phyloP scores from a whole-genome alignment of 2,797 vertebrate genomes.

The Myotis findleyi region DNA sequence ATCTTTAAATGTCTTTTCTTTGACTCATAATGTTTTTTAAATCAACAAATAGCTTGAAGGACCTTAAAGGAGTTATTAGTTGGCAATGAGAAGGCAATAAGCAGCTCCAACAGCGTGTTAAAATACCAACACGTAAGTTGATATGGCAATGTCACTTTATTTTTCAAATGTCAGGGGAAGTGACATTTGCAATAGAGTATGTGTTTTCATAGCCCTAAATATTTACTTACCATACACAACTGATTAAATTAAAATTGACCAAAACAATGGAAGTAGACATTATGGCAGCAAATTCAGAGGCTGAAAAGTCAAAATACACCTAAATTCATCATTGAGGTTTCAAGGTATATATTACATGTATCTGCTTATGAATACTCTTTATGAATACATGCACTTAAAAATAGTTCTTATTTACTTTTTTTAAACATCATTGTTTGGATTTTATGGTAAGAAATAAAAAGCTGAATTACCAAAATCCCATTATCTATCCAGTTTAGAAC shows the following conservation, averaged over 20 bases:
- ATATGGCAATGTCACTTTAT: not conserved
- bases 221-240: not conserved
- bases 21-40: not conserved
- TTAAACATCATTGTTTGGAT: not conserved
- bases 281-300: not conserved
- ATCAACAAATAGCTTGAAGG: not conserved
- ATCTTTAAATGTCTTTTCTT: slow-evolving; percentile 19
- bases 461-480: not conserved
- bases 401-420: not conserved
- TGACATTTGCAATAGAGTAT: not conserved
- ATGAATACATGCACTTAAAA: not conserved
- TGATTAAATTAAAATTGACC: not conserved
- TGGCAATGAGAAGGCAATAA: not conserved
- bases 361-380: not conserved
- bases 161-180: not conserved
- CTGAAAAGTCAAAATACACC: not conserved
- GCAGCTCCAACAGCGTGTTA: not conserved
- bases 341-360: not conserved
- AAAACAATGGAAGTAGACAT: not conserved
- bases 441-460: not conserved
- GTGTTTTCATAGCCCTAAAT: not conserved
- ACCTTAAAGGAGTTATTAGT: not conserved
- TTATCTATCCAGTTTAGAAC: not conserved
- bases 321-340: not conserved
- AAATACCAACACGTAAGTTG: not conserved